These are phyloP conservation scores for Sebastiscus albofasciatus DNA, from an alignment of 2,797 vertebrate species.

Conservation along the genomic window DNA sequence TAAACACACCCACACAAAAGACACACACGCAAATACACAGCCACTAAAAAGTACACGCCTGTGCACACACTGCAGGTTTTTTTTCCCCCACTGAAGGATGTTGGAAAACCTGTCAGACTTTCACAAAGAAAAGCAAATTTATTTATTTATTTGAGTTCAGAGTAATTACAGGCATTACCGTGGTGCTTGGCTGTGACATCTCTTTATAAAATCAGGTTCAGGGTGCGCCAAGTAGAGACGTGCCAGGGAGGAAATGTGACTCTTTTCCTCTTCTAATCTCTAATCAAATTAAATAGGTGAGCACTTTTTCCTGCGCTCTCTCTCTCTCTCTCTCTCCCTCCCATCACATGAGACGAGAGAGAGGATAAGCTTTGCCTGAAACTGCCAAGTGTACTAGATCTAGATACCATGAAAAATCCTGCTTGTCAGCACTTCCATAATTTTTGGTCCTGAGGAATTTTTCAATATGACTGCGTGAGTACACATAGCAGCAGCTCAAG, in stretches of 20 bases:
- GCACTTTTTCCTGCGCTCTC: slow-evolving; percentile 47
- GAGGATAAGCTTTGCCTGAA: slow-evolving; percentile 62
- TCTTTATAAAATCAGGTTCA: slow-evolving; percentile 85
- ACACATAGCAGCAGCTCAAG: slow-evolving; percentile 49
- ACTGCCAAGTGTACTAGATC: slow-evolving; percentile 65
- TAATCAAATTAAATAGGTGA: slow-evolving; percentile 85
- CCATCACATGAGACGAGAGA: slow-evolving; percentile 53
- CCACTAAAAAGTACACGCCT: slow-evolving; percentile 34
- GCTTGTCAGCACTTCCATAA: slow-evolving; percentile 68
- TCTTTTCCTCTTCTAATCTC: slow-evolving; percentile 78
- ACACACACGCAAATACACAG: slow-evolving; percentile 57
- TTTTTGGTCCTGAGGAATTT: slow-evolving; percentile 66
- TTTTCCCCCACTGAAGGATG: slow-evolving; percentile 72
- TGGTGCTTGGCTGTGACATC: slow-evolving; percentile 79
- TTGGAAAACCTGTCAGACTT: slow-evolving; percentile 86
- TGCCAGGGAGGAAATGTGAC: slow-evolving; percentile 76
- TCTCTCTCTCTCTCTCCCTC: slow-evolving; percentile 5
- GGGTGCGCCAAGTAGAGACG: slow-evolving; percentile 77
- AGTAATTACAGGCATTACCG: slow-evolving; percentile 86
- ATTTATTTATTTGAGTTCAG: slow-evolving; percentile 89
- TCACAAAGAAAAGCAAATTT: slow-evolving; percentile 80
- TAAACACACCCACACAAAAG: slow-evolving; percentile 73
- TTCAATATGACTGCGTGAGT: slow-evolving; percentile 56
- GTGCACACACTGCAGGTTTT: slow-evolving; percentile 54
- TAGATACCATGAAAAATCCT: slow-evolving; percentile 56